phyloP scores from a whole-genome alignment of 2,888 invertebrate genomes.

The Lepeophtheirus nordmannii region DNA sequence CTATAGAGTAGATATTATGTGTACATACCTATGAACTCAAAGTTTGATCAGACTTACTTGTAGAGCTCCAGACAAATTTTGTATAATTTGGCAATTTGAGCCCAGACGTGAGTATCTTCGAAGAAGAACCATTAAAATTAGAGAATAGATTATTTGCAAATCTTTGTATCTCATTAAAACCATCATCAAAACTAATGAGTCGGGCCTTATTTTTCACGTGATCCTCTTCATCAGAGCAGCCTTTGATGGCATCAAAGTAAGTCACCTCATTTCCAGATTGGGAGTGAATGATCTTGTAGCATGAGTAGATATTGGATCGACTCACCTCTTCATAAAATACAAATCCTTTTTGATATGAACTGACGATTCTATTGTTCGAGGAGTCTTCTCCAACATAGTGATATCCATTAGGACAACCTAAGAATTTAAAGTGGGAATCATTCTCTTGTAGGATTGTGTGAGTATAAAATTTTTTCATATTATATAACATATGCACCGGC shows the following conservation, averaged over 20 bases:
- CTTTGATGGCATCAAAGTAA: background rate
- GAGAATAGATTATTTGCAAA: background rate
- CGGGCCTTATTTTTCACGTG: background rate
- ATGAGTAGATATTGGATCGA: background rate
- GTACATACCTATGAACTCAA: too few species aligned
- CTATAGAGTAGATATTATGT: background rate
- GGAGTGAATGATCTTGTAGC: background rate
- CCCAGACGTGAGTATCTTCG: background rate
- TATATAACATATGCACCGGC: too few species aligned
- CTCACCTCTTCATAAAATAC: background rate
- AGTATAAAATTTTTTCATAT: too few species aligned
- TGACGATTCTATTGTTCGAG: background rate
- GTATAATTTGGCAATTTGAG: background rate
- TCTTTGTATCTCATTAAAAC: background rate
- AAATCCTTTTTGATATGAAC: background rate
- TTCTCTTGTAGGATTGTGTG: too few species aligned
- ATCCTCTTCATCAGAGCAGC: background rate
- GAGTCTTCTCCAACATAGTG: background rate
- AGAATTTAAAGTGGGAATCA: too few species aligned
- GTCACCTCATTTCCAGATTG: background rate
- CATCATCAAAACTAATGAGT: constrained; percentile 4
- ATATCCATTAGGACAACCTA: background rate
- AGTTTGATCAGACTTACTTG: background rate
- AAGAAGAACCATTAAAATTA: background rate
- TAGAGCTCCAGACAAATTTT: background rate